Evolutionary conservation across 2,888 invertebrate species (phyloP).

Genomic region (Empis stercorea): DNA sequence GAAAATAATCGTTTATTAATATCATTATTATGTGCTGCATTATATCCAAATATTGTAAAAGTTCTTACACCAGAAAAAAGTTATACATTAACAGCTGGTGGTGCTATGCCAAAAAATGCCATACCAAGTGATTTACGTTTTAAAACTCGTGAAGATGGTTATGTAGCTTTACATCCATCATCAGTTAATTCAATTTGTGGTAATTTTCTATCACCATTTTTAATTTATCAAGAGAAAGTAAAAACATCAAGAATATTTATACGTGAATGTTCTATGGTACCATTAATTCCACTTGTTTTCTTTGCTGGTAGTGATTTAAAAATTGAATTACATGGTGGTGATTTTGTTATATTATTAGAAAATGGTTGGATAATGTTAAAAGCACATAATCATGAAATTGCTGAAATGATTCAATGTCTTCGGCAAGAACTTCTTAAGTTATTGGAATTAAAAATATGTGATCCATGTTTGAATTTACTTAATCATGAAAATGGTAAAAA

Average conservation of each 20-base stretch:
- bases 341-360: constrained; percentile 59
- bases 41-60: constrained; percentile 86
- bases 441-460: constrained; percentile 71
- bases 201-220: constrained; percentile 58
- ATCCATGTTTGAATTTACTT: constrained; percentile 60
- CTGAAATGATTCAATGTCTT: constrained; percentile 69
- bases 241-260: constrained; percentile 68
- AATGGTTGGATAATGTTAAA: constrained; percentile 74
- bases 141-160: constrained; percentile 60
- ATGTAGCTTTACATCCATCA: constrained; percentile 62
- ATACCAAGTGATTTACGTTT: constrained; percentile 60
- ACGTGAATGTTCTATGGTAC: constrained; percentile 69
- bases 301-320: constrained; percentile 60
- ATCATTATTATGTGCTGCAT: constrained; percentile 79
- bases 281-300: constrained; percentile 56
- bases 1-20: constrained; percentile 61
- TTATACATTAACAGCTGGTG: constrained; percentile 56
- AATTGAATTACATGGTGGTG: constrained; percentile 59
- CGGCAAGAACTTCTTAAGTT: constrained; percentile 61
- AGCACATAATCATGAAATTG: constrained; percentile 64
- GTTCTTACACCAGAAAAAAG: constrained; percentile 64
- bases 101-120: constrained; percentile 59
- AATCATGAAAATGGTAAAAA: constrained; percentile 61
- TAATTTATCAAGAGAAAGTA: constrained; percentile 73
- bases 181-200: constrained; percentile 56